These are phyloP conservation scores for Enhydra lutris DNA, from an alignment of 2,113 vertebrate species.

Conservation along the genomic window DNA sequence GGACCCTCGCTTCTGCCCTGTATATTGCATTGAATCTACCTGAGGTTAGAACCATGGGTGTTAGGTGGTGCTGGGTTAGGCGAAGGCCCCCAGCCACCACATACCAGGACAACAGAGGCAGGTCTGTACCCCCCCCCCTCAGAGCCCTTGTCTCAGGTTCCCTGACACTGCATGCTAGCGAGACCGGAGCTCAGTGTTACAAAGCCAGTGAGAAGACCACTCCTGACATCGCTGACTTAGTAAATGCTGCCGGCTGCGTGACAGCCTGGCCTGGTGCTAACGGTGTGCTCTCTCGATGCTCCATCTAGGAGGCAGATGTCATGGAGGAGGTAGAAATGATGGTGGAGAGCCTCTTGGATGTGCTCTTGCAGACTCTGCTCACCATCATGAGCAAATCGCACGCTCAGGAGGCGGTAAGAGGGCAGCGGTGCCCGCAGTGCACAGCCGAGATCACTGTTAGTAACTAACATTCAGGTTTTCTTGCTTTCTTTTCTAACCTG, in stretches of 20 bases:
- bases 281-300: conserved; percentile 72
- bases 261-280: conserved; percentile 55
- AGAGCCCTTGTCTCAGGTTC: not conserved
- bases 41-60: not conserved
- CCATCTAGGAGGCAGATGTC: conserved; percentile 91
- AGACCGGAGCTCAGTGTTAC: not conserved
- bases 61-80: not conserved
- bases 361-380: conserved; percentile 96
- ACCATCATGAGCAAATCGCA: conserved; percentile 99
- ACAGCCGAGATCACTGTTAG: conserved; percentile 99
- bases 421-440: conserved; percentile 99
- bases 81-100: not conserved
- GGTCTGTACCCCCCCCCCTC: not conserved
- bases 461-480: conserved; percentile 97
- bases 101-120: not conserved
- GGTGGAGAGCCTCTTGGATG: conserved; percentile 98
- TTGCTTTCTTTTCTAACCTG: conserved; percentile 83
- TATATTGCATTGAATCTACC: not conserved
- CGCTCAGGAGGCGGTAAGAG: conserved; percentile 99
- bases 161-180: not conserved
- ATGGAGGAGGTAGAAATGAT: conserved; percentile 99
- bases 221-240: conserved; percentile 21
- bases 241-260: not conserved
- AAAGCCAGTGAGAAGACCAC: not conserved
- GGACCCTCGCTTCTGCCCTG: not conserved